Evolutionary conservation across 2,797 vertebrate genomes (phyloP), one percentile per base, ranked within the genome.

Genomic region (Odontamblyopus rebecca): DNA sequence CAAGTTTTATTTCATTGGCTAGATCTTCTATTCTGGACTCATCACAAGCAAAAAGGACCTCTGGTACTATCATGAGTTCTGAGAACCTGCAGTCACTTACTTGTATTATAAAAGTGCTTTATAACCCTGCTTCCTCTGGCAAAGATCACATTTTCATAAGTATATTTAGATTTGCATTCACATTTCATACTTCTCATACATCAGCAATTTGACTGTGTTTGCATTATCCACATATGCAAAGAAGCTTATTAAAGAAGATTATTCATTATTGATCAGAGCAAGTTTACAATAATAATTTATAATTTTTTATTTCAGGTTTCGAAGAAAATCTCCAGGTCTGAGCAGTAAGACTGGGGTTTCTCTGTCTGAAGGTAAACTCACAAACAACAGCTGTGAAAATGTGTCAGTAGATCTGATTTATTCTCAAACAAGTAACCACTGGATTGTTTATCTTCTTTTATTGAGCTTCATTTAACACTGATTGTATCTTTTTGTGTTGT

Each of bases 331-430:
- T 26, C 73, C 88, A 12, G 72, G 74, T 81, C 80, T 94, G 69
- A 59, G 70, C 0, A 86, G 71, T 74, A 93, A 92, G 80, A 84
- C 83, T 0, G 91, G 89, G 7, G 90, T 91, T 1, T 85, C 84
- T 0, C 77, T 92, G 2, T 89, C 87, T 64, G 94, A 95, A 94
- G 93, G 94, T 95, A 88, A 80, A 67, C 5, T 6, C 48, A 57
- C 60, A 0, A 16, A 19, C 19, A 44, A 0, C 2, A 41, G 11
- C 26, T 1, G 19, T 26, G 41, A 26, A 23, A 15, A 74, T 18
- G 16, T 38, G 4, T 44, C 12, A 23, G 9, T 62, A 11, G 30
- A 38, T 35, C 19, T 0, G 7, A 54, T 54, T 54, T 54, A 7
- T 54, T 54, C 19, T 54, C n/a, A n/a, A 54, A 54, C 19, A 54